Evolutionary conservation across 2,797 vertebrate species (phyloP).

Genomic region (Octomys mimax): DNA sequence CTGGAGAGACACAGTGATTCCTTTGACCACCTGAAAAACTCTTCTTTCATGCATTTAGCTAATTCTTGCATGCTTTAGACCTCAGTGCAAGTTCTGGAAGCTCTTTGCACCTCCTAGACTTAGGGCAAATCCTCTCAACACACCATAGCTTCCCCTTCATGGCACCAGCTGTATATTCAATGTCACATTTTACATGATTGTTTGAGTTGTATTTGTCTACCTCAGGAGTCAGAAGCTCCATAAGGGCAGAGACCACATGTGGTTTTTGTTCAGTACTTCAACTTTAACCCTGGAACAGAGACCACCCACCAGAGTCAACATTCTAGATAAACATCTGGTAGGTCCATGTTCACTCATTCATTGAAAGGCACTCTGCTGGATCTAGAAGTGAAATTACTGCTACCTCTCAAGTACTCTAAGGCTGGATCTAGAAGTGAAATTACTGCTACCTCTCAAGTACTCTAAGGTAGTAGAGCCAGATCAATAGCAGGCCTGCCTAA

Average conservation of each 20-base stretch:
- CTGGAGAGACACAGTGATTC: background rate
- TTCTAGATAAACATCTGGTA: background rate
- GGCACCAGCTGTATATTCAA: background rate
- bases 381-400: background rate
- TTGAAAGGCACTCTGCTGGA: background rate
- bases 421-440: background rate
- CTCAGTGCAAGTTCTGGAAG: background rate
- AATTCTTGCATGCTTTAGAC: background rate
- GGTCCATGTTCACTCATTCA: background rate
- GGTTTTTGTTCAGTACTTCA: background rate
- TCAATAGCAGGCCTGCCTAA: background rate
- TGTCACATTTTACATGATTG: background rate
- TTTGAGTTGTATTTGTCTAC: background rate
- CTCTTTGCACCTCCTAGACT: background rate
- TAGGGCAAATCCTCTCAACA: background rate
- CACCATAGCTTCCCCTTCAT: background rate
- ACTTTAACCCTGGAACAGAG: background rate
- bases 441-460: background rate
- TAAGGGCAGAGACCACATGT: background rate
- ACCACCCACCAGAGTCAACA: background rate
- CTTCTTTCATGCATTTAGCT: background rate
- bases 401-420: background rate
- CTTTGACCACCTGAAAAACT: background rate
- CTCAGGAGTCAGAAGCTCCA: background rate
- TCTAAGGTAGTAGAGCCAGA: background rate